Conservation (phyloP, 1,140 invertebrate species). For the Leptonema lineaticorne region DNA sequence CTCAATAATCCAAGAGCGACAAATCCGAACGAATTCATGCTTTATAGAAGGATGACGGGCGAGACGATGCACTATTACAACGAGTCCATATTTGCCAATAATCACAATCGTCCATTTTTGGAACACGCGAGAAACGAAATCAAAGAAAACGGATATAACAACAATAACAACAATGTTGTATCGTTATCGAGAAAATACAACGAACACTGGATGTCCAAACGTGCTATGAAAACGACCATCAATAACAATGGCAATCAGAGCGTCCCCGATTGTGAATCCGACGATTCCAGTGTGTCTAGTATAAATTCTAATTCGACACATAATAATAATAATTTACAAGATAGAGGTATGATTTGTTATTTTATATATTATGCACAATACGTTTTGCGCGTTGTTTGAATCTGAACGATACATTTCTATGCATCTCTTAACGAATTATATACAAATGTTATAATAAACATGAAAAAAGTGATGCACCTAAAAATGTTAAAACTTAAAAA, state of each 20-base stretch:
- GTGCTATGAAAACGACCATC: neutral
- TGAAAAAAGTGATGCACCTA: too few species aligned
- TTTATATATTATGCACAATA: too few species aligned
- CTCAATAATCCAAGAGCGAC: constrained; percentile 13
- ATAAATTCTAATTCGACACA: constrained; percentile 53
- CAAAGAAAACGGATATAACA: constrained; percentile 44
- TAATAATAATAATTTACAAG: constrained; percentile 51
- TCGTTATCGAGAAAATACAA: neutral
- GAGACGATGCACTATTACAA: constrained; percentile 11
- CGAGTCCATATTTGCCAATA: neutral
- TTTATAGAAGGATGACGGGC: constrained; percentile 18
- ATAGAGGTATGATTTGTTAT: too few species aligned
- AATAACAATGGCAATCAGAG: constrained; percentile 5
- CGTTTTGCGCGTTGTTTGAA: too few species aligned
- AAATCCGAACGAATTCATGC: constrained; percentile 7
- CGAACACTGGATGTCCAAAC: constrained; percentile 23
- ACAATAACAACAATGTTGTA: constrained; percentile 37
- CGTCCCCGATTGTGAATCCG: constrained; percentile 49
- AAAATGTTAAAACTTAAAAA: too few species aligned
- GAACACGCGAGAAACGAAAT: constrained; percentile 34
- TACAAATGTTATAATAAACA: too few species aligned
- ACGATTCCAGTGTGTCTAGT: constrained; percentile 55
- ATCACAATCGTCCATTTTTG: neutral
- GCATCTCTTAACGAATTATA: too few species aligned
- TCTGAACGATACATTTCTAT: too few species aligned